These are phyloP conservation scores for Subacronicta megacephala DNA, from an alignment of 2,888 invertebrate species.

Conservation along the genomic window DNA sequence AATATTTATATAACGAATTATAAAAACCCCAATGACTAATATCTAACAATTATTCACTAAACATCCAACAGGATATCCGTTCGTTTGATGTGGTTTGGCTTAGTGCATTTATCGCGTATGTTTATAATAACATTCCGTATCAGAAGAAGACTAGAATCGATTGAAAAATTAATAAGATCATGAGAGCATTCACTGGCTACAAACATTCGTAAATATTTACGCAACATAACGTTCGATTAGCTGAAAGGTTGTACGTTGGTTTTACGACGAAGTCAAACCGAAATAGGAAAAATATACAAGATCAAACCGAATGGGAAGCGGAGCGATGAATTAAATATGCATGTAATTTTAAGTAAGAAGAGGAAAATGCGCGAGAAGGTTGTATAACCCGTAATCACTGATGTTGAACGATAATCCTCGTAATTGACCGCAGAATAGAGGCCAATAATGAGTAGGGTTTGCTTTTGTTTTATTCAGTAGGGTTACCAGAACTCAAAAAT, in stretches of 20 bases:
- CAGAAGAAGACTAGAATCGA: slow-evolving; percentile 41
- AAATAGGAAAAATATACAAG: slow-evolving; percentile 20
- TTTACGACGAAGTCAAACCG: slow-evolving; percentile 6
- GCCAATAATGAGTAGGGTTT: slow-evolving; percentile 14
- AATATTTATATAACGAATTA: slow-evolving; percentile 1
- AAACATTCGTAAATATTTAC: slow-evolving; percentile 37
- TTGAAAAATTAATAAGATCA: slow-evolving; percentile 41
- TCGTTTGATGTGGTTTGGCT: slow-evolving; percentile 35
- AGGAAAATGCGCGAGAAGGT: slow-evolving; percentile 28
- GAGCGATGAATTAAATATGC: slow-evolving; percentile 39
- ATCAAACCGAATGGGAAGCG: slow-evolving; percentile 24
- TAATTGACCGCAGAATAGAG: slow-evolving; percentile 28
- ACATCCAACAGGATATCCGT: slow-evolving; percentile 34
- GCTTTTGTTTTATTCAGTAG: no score
- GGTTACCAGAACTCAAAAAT: slow-evolving; percentile 9
- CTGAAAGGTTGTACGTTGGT: slow-evolving; percentile 23
- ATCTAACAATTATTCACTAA: slow-evolving; percentile 31
- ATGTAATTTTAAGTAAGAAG: slow-evolving; percentile 37
- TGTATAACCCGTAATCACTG: slow-evolving; percentile 8
- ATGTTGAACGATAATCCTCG: slow-evolving; percentile 32
- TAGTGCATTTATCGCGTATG: slow-evolving; percentile 42
- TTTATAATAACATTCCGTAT: slow-evolving; percentile 44
- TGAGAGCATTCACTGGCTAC: slow-evolving; percentile 31
- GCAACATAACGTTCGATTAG: slow-evolving; percentile 24
- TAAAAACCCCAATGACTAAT: slow-evolving; percentile 30